phyloP scores from a whole-genome alignment of 1,140 invertebrate species.

The Pseudachorutes palmiensis region DNA sequence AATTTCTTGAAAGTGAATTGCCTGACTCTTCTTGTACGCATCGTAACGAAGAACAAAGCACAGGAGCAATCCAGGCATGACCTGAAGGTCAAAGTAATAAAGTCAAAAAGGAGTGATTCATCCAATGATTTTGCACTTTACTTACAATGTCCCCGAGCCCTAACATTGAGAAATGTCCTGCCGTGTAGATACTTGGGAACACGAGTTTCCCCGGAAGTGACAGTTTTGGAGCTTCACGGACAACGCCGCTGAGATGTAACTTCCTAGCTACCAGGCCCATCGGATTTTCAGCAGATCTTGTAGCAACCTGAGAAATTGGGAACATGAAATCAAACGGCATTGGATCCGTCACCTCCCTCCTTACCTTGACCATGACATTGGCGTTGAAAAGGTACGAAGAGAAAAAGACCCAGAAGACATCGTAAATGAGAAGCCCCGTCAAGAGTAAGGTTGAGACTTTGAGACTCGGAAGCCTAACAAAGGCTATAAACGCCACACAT shows the following conservation, averaged over 20 bases:
- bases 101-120: background rate
- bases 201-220: slow-evolving; percentile 93
- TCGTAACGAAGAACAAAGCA: slow-evolving; percentile 94
- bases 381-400: slow-evolving; percentile 97
- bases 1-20: slow-evolving; percentile 59
- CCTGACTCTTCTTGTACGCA: slow-evolving; percentile 85
- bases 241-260: slow-evolving; percentile 76
- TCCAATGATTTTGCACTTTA: background rate
- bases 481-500: slow-evolving; percentile 94
- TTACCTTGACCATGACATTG: slow-evolving; percentile 95
- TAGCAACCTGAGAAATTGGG: slow-evolving; percentile 62
- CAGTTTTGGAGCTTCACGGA: slow-evolving; percentile 68
- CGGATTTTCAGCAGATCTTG: slow-evolving; percentile 88
- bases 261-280: slow-evolving; percentile 85
- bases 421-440: slow-evolving; percentile 88
- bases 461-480: slow-evolving; percentile 86
- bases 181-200: slow-evolving; percentile 91
- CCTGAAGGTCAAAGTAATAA: slow-evolving; percentile 42
- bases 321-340: too few species aligned
- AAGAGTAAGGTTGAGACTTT: slow-evolving; percentile 92
- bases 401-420: slow-evolving; percentile 98
- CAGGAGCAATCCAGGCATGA: slow-evolving; percentile 89
- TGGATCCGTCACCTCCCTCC: too few species aligned
- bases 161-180: slow-evolving; percentile 93
- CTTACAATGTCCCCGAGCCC: slow-evolving; percentile 89